phyloP scores from a whole-genome alignment of 2,888 invertebrate genomes.

The Epirrhoe tristata region DNA sequence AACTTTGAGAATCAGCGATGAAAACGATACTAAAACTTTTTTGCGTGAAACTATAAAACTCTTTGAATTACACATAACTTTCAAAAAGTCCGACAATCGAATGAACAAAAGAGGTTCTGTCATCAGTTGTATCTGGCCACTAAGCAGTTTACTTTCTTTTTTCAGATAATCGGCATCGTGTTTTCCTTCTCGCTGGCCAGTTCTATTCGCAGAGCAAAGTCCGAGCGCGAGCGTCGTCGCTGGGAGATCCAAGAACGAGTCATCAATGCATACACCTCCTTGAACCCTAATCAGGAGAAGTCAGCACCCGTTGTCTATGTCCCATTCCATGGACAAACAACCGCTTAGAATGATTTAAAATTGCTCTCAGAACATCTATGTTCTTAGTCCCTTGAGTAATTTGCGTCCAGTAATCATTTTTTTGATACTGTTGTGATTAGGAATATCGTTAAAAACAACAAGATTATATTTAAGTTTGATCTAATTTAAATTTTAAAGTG shows the following conservation, averaged over 20 bases:
- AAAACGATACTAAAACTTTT: too few relatives aligned
- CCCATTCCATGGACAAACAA: conserved; percentile 79
- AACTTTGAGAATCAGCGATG: too few relatives aligned
- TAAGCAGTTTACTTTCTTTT: conserved; percentile 47
- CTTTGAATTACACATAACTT: too few relatives aligned
- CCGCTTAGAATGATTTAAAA: conserved; percentile 54
- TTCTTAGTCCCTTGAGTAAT: not conserved
- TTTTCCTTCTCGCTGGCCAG: conserved; percentile 96
- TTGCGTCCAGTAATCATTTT: conserved; percentile 6
- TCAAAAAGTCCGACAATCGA: too few relatives aligned
- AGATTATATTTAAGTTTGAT: not conserved
- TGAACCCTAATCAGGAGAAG: conserved; percentile 73
- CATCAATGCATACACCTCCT: conserved; percentile 79
- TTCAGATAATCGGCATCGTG: conserved; percentile 93
- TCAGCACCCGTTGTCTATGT: conserved; percentile 74
- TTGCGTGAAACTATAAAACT: too few relatives aligned
- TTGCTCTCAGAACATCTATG: too few relatives aligned
- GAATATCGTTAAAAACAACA: conserved; percentile 1
- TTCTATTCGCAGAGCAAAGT: conserved; percentile 92
- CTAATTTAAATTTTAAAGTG: not conserved
- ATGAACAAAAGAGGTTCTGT: too few relatives aligned
- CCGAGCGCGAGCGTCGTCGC: conserved; percentile 88
- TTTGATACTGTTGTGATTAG: conserved; percentile 28
- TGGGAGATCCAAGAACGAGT: conserved; percentile 88
- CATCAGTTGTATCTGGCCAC: too few relatives aligned